Percentiles rank a stretch among this genome's conserved stretches.
phyloP scores from a whole-genome alignment of 2,888 invertebrate genomes.

The Acleris holmiana region DNA sequence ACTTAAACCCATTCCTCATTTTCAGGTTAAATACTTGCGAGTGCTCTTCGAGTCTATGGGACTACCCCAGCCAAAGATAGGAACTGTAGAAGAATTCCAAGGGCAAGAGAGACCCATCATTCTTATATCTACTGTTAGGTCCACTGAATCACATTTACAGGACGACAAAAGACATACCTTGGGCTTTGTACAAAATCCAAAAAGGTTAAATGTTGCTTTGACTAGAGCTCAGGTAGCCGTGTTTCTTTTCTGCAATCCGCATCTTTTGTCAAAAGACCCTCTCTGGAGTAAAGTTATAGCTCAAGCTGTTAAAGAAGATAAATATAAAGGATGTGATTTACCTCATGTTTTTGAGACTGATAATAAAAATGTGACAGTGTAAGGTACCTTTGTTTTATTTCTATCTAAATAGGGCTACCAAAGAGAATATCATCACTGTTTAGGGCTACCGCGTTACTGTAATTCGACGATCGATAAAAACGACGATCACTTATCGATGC shows the following conservation, averaged over 20 bases:
- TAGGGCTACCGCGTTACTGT: too few species aligned
- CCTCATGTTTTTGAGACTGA: constrained; percentile 53
- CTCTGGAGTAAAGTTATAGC: constrained; percentile 88
- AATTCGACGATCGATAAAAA: too few species aligned
- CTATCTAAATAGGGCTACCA: not conserved
- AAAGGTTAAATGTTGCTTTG: constrained; percentile 94
- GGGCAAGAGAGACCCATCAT: constrained; percentile 93
- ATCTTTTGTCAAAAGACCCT: constrained; percentile 86
- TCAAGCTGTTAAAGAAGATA: constrained; percentile 85
- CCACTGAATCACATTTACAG: constrained; percentile 77
- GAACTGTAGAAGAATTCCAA: constrained; percentile 95
- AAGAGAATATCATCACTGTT: too few species aligned
- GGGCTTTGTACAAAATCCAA: constrained; percentile 85
- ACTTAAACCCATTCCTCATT: constrained; percentile 51
- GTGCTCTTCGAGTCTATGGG: constrained; percentile 77
- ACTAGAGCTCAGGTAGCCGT: constrained; percentile 92
- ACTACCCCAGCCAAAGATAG: constrained; percentile 83
- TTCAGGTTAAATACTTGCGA: constrained; percentile 87
- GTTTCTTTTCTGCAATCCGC: constrained; percentile 93
- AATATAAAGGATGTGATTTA: constrained; percentile 89
- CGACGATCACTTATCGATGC: too few species aligned
- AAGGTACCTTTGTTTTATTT: constrained; percentile 1
- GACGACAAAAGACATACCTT: constrained; percentile 80
- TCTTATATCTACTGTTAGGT: constrained; percentile 92
- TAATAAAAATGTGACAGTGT: constrained; percentile 10